Evolutionary conservation across 1,140 invertebrate species (phyloP).

Genomic region (Hyles vespertilio): DNA sequence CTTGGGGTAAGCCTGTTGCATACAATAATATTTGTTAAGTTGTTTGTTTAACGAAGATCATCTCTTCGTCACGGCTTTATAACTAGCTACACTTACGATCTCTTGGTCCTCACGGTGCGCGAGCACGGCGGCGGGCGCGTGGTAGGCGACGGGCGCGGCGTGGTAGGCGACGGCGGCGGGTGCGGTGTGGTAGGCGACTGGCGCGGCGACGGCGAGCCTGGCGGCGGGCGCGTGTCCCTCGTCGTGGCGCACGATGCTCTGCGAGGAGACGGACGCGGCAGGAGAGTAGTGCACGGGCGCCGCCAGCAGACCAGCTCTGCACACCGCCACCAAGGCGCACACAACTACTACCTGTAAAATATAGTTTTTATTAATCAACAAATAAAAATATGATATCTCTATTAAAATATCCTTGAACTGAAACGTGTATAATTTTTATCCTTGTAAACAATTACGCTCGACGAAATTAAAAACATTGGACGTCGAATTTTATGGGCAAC

Average conservation of each 20-base stretch:
- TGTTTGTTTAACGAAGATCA: too few species aligned
- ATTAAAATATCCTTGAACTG: neutral
- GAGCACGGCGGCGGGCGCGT: constrained; percentile 20
- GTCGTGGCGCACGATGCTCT: constrained; percentile 46
- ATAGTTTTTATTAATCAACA: constrained; percentile 5
- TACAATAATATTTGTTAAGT: constrained; percentile 1
- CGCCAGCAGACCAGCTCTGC: constrained; percentile 38
- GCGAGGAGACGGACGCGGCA: constrained; percentile 43
- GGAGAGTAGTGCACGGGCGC: constrained; percentile 37
- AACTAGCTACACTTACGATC: constrained; percentile 1
- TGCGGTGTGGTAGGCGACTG: constrained; percentile 21
- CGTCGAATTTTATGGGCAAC: too few species aligned
- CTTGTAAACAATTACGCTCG: too few species aligned
- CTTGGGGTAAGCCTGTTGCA: constrained; percentile 46
- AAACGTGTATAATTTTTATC: too few species aligned
- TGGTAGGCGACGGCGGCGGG: constrained; percentile 31
- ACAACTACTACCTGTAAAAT: constrained; percentile 35
- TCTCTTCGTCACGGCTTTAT: neutral
- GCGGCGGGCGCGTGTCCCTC: constrained; percentile 29
- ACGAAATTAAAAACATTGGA: too few species aligned
- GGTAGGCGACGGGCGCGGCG: constrained; percentile 29
- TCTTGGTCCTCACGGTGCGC: constrained; percentile 11
- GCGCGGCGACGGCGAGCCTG: constrained; percentile 13
- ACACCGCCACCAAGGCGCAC: constrained; percentile 39
- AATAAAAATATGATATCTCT: constrained; percentile 8